phyloP scores from a whole-genome alignment of 2,113 vertebrate genomes.

The Misgurnus mizolepis region DNA sequence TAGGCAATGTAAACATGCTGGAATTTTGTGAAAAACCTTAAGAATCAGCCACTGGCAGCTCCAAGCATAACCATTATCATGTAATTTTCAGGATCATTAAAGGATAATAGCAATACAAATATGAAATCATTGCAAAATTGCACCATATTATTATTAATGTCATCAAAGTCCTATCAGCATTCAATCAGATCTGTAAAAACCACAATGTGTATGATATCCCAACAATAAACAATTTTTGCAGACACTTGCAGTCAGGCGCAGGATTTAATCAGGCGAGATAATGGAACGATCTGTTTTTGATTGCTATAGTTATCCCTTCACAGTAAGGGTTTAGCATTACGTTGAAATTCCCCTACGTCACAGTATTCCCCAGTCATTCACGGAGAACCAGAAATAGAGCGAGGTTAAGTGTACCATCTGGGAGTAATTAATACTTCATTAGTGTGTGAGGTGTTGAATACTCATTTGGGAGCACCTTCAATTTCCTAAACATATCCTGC shows the following conservation, averaged over 20 bases:
- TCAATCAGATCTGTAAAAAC: not conserved
- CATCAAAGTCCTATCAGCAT: not conserved
- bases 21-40: not conserved
- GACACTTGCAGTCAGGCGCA: slow-evolving; percentile 4
- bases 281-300: slow-evolving; percentile 37
- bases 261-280: slow-evolving; percentile 35
- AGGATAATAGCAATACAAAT: slow-evolving; percentile 1
- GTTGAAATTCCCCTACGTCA: slow-evolving; percentile 44
- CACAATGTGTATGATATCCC: slow-evolving; percentile 7
- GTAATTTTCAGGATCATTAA: slow-evolving; percentile 22
- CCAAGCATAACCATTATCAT: not conserved
- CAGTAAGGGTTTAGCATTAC: slow-evolving; percentile 29
- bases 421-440: slow-evolving; percentile 76
- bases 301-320: slow-evolving; percentile 41
- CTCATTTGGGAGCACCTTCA: slow-evolving; percentile 64
- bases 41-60: not conserved
- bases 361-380: slow-evolving; percentile 41
- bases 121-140: slow-evolving; percentile 7
- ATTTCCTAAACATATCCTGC: slow-evolving; percentile 45
- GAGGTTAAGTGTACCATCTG: slow-evolving; percentile 73
- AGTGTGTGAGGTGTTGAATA: slow-evolving; percentile 70
- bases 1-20: not conserved
- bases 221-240: slow-evolving; percentile 1
- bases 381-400: slow-evolving; percentile 52
- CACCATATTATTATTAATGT: slow-evolving; percentile 11